Evolutionary conservation across 2,888 invertebrate species (phyloP).

Genomic region (Mylabris sibirica): DNA sequence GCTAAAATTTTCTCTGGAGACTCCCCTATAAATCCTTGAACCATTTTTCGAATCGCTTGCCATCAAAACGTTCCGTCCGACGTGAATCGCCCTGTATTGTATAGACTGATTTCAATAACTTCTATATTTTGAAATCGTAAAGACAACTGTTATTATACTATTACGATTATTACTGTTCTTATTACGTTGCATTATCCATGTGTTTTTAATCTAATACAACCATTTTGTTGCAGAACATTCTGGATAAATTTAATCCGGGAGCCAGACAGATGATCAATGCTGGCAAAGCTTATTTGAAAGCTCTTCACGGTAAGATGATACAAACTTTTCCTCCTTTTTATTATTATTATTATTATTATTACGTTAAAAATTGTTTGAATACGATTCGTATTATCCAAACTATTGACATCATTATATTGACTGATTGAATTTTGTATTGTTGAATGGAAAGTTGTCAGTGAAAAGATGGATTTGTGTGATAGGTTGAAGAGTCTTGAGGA

Average conservation of each 20-base stretch:
- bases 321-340: not conserved
- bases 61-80: too few species aligned
- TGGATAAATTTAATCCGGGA: conserved; percentile 96
- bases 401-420: not conserved
- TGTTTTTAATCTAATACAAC: not conserved
- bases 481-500: not conserved
- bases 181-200: too few species aligned
- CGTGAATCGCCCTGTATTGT: too few species aligned
- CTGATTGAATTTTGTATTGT: not conserved
- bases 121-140: not conserved
- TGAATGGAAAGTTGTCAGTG: not conserved
- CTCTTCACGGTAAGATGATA: conserved; percentile 84
- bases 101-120: too few species aligned
- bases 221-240: conserved; percentile 83
- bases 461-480: conserved; percentile 10
- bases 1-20: too few species aligned
- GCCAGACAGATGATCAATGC: conserved; percentile 93
- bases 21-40: too few species aligned
- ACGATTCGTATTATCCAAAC: not conserved
- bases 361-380: not conserved
- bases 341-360: not conserved
- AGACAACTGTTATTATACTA: too few species aligned
- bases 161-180: too few species aligned
- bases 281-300: conserved; percentile 93
- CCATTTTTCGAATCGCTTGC: too few species aligned